Base-by-base conservation (phyloP, 2,797 vertebrate species). In the Manis javanica region DNA sequence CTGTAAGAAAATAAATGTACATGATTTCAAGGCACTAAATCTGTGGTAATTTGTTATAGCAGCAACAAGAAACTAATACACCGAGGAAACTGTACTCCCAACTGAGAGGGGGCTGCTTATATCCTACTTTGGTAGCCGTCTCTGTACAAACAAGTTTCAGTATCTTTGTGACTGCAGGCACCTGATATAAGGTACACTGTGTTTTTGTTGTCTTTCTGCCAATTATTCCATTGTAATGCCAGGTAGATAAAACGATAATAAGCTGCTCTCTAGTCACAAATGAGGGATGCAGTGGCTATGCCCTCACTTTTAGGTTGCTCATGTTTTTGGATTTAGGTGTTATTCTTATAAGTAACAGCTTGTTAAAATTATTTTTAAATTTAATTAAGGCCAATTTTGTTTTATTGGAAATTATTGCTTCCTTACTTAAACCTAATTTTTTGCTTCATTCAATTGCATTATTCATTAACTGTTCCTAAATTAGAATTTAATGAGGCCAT, bases 281-380 rank as follows among this genome's bases (percentile, higher is more conserved):
- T 2, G 29, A 91, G 39, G 53, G 51, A 46, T 26, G 46, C 10
- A 85, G 34, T 77, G 13, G 74, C 5, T 69, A 9, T n/a, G 18
- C 23, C 34, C 6, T 84, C 64, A 78, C 23, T 87, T 95, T 59
- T 39, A 90, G 15, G 19, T 81, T 81, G 49, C 39, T 85, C 29
- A 69, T 87, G 49, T 59, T 71, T 84, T 89, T 84, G 15, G 68
- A 84, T 90, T n/a, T 83, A 69, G 59, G 24, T 31, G 12, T 71
- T 91, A 69, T 9, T 74, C 46, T 61, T 53, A 90, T 7, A 71
- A 79, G n/a, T 7, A 83, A 49, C 19, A 95, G 42, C 6, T 89
- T 83, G 21, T 93, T 86, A 42, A 88, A 74, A 63, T 94, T 91
- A 90, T 59, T 96, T 92, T 69, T 11, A 92, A 81, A 77, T 66